These are phyloP conservation scores for Tapera naevia DNA, from an alignment of 2,797 vertebrate genomes.

Conservation along the genomic window DNA sequence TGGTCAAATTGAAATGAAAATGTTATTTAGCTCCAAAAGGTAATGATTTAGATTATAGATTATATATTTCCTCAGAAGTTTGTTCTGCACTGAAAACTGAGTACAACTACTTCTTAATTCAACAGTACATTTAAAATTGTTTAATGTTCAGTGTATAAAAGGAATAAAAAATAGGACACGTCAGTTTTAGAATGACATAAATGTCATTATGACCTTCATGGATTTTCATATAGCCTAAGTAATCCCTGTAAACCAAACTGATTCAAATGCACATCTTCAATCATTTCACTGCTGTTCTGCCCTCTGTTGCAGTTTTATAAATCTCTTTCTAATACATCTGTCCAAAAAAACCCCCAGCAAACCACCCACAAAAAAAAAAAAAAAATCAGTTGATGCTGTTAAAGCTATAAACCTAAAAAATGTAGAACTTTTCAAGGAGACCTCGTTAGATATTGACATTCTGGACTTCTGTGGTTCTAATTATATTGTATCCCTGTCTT, in stretches of 20 bases:
- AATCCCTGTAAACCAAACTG: constrained; percentile 71
- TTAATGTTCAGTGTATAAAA: constrained; percentile 51
- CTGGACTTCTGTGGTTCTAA: constrained; percentile 60
- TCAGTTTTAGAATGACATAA: constrained; percentile 69
- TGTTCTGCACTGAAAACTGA: neutral
- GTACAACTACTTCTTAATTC: neutral
- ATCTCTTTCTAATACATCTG: constrained; percentile 55
- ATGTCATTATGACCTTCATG: constrained; percentile 72
- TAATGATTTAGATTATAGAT: neutral
- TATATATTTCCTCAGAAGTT: neutral
- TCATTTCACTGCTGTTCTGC: constrained; percentile 64
- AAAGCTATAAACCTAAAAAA: constrained; percentile 20
- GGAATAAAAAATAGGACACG: constrained; percentile 65
- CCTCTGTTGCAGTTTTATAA: constrained; percentile 49
- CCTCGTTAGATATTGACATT: constrained; percentile 34
- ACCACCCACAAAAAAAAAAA: neutral
- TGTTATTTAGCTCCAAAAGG: neutral
- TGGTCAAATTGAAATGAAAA: neutral
- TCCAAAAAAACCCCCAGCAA: neutral
- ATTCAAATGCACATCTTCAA: constrained; percentile 72
- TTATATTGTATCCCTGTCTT: constrained; percentile 19
- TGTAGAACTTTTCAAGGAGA: constrained; percentile 46
- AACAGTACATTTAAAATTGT: neutral
- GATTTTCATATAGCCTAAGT: constrained; percentile 69
- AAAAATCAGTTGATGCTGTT: neutral